A percentile compares a stretch with the other conserved stretches of the same genome.
Evolutionary conservation across 2,797 vertebrate species (phyloP).

Genomic region (Tolypeutes matacus): DNA sequence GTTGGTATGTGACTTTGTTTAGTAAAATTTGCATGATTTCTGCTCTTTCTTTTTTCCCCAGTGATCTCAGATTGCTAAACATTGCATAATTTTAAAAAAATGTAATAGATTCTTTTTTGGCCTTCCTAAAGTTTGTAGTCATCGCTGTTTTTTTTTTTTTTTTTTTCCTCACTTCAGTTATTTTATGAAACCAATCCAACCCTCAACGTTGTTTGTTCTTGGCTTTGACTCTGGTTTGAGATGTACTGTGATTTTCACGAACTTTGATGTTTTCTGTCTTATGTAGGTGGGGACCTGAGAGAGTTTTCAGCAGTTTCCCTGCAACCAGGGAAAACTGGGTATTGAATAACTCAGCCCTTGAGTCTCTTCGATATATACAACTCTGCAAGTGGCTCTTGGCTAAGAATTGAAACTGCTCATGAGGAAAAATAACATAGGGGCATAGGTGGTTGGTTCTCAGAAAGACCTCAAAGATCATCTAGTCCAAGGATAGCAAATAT

Average conservation of each 20-base stretch:
- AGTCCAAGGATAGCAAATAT: neutral
- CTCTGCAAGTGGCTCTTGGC: slow-evolving; percentile 1
- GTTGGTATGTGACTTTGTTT: slow-evolving; percentile 79
- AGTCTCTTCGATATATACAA: slow-evolving; percentile 28
- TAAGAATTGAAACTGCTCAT: neutral
- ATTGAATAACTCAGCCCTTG: slow-evolving; percentile 4
- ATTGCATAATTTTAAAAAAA: slow-evolving; percentile 73
- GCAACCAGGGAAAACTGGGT: slow-evolving; percentile 26
- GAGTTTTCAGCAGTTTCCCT: slow-evolving; percentile 49
- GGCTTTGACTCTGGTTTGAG: slow-evolving; percentile 64
- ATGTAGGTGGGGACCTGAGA: slow-evolving; percentile 25
- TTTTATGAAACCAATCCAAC: slow-evolving; percentile 60
- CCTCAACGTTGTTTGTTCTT: slow-evolving; percentile 54
- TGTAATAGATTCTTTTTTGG: slow-evolving; percentile 67
- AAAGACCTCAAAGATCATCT: slow-evolving; percentile 10
- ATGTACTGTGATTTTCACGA: slow-evolving; percentile 65
- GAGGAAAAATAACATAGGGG: neutral
- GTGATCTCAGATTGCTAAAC: slow-evolving; percentile 76
- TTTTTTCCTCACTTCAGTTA: neutral
- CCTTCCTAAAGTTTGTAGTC: slow-evolving; percentile 32
- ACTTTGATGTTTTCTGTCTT: slow-evolving; percentile 69
- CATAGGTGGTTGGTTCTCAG: neutral
- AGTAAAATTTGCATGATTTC: slow-evolving; percentile 65
- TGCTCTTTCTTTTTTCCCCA: slow-evolving; percentile 19
- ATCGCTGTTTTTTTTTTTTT: slow-evolving; percentile 7